Evolutionary conservation across 1,140 invertebrate species (phyloP).

Genomic region (Ditylenchus dipsaci): DNA sequence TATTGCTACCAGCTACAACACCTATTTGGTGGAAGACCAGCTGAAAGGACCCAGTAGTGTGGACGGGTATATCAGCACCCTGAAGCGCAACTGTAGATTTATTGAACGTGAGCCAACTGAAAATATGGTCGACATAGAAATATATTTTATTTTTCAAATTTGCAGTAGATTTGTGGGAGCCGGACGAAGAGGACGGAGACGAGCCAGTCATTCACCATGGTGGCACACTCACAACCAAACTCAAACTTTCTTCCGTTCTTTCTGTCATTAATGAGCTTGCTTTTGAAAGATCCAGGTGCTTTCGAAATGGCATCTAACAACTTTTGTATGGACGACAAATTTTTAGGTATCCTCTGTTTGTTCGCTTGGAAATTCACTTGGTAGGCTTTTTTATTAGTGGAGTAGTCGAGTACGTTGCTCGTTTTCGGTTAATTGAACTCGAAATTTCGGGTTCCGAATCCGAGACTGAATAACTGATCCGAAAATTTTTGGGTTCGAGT

Average conservation of each 20-base stretch:
- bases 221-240: slow-evolving; percentile 65
- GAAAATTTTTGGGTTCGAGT: no score
- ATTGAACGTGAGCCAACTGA: slow-evolving; percentile 39
- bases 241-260: slow-evolving; percentile 64
- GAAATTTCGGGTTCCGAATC: no score
- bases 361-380: slow-evolving; percentile 49
- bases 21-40: slow-evolving; percentile 65
- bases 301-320: neutral
- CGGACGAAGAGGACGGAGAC: slow-evolving; percentile 61
- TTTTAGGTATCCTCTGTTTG: slow-evolving; percentile 50
- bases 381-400: no score
- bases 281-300: slow-evolving; percentile 61
- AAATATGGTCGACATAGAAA: slow-evolving; percentile 11
- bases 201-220: slow-evolving; percentile 65
- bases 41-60: slow-evolving; percentile 64
- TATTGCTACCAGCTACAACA: slow-evolving; percentile 66
- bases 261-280: slow-evolving; percentile 64
- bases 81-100: slow-evolving; percentile 54
- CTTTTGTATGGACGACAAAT: neutral
- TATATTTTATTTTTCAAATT: neutral
- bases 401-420: no score
- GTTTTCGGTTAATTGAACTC: no score
- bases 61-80: slow-evolving; percentile 61
- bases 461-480: no score
- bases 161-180: slow-evolving; percentile 66